These are phyloP conservation scores for Nesoenas mayeri DNA, from an alignment of 2,113 vertebrate species.

Conservation along the genomic window DNA sequence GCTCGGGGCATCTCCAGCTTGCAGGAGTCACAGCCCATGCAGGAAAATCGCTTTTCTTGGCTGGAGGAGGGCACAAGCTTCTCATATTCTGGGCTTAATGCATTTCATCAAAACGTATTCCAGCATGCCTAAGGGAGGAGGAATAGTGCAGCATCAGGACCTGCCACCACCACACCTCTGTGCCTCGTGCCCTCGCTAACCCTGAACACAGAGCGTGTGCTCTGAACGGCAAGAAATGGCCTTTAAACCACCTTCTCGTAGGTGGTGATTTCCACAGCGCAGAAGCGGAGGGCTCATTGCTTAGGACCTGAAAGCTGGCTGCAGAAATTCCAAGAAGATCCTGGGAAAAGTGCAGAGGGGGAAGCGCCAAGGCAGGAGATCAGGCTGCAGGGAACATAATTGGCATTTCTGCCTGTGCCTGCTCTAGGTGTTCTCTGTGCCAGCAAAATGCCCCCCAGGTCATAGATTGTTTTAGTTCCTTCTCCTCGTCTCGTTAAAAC, in stretches of 20 bases:
- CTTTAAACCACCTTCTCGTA: fast-evolving
- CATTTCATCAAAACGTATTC: not conserved
- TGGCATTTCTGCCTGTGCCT: not conserved
- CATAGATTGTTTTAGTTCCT: not conserved
- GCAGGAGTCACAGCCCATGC: too few species aligned
- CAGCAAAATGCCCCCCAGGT: not conserved
- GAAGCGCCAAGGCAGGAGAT: not conserved
- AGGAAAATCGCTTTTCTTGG: not conserved
- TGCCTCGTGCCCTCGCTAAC: not conserved
- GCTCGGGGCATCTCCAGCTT: too few species aligned
- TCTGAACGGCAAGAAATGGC: not conserved
- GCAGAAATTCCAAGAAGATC: not conserved
- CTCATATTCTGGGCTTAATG: not conserved
- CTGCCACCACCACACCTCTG: not conserved
- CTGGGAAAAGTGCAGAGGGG: not conserved
- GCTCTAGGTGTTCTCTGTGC: not conserved
- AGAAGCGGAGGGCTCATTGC: not conserved
- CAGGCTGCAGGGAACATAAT: not conserved
- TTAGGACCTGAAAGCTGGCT: not conserved
- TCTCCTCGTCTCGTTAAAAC: not conserved
- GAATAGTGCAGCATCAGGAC: not conserved
- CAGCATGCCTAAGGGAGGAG: not conserved
- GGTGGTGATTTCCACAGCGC: not conserved
- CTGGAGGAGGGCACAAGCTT: not conserved
- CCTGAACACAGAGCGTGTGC: fast-evolving